A percentile compares a stretch with the other conserved stretches of the same genome.
These are phyloP conservation scores for Etheostoma nigrum DNA, from an alignment of 2,797 vertebrate genomes.

Conservation along the genomic window DNA sequence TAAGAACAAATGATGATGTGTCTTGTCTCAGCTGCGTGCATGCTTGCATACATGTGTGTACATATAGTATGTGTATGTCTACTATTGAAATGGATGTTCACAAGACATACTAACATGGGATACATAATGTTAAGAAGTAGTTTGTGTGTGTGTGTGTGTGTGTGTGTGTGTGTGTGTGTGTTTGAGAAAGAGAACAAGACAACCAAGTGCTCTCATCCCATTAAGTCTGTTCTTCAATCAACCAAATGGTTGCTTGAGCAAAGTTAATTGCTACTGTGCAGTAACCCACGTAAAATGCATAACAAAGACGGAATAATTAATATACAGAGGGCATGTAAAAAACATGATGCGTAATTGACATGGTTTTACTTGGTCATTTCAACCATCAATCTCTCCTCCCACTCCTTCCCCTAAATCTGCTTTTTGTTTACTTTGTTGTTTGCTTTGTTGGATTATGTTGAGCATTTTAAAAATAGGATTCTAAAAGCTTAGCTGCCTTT, in stretches of 20 bases:
- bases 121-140: constrained; percentile 33
- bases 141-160: no score
- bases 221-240: constrained; percentile 78
- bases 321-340: constrained; percentile 64
- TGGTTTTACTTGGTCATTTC: constrained; percentile 58
- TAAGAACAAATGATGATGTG: constrained; percentile 41
- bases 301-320: constrained; percentile 70
- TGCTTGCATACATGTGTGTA: constrained; percentile 14
- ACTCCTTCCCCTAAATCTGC: constrained; percentile 20
- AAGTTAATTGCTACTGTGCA: constrained; percentile 75
- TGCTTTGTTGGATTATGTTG: constrained; percentile 16
- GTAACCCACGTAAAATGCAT: constrained; percentile 66
- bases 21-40: constrained; percentile 35
- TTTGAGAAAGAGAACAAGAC: constrained; percentile 49
- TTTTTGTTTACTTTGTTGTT: constrained; percentile 8
- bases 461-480: constrained; percentile 6
- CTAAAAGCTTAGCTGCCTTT: background rate
- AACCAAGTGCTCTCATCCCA: constrained; percentile 72
- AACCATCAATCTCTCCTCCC: constrained; percentile 41
- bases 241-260: constrained; percentile 69
- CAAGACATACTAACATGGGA: constrained; percentile 28
- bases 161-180: constrained; percentile 10
- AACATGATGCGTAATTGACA: constrained; percentile 65
- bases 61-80: constrained; percentile 20
- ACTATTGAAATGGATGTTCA: constrained; percentile 28